Conservation (phyloP, 92 coral and sea anemone genomes). For the Zoanthus sansibaricus region DNA sequence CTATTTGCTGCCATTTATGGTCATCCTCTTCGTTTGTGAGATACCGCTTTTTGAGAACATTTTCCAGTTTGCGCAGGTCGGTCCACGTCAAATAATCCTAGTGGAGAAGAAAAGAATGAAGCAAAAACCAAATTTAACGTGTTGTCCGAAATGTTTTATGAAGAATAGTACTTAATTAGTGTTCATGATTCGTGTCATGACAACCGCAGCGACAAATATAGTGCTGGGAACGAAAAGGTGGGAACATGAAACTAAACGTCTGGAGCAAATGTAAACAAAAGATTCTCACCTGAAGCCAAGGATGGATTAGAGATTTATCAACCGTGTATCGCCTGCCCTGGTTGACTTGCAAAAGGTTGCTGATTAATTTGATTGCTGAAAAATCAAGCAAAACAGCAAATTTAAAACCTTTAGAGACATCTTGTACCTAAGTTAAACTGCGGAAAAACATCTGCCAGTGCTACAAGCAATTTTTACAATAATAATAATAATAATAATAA, state of each 20-base stretch:
- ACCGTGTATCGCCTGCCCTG: constrained; percentile 93
- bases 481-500: too few species aligned
- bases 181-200: too few species aligned
- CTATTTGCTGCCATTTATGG: constrained; percentile 41
- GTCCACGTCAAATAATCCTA: constrained; percentile 44
- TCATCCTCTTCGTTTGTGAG: constrained; percentile 48
- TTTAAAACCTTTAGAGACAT: not conserved
- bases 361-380: constrained; percentile 91
- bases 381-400: not conserved
- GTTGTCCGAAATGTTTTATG: too few species aligned
- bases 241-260: not conserved
- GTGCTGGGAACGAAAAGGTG: not conserved
- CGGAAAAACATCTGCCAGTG: too few species aligned
- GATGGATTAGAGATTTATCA: constrained; percentile 94
- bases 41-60: constrained; percentile 31
- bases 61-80: constrained; percentile 32
- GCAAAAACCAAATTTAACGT: not conserved
- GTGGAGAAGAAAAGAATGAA: too few species aligned
- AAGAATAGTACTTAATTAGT: too few species aligned
- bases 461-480: too few species aligned
- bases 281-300: constrained; percentile 94
- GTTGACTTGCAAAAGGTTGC: constrained; percentile 92
- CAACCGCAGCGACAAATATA: not conserved
- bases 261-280: not conserved
- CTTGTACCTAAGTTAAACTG: too few species aligned